A percentile compares a stretch with the other conserved stretches of the same genome.
phyloP scores from a whole-genome alignment of 2,113 vertebrate genomes.

The Desmodus rotundus region DNA sequence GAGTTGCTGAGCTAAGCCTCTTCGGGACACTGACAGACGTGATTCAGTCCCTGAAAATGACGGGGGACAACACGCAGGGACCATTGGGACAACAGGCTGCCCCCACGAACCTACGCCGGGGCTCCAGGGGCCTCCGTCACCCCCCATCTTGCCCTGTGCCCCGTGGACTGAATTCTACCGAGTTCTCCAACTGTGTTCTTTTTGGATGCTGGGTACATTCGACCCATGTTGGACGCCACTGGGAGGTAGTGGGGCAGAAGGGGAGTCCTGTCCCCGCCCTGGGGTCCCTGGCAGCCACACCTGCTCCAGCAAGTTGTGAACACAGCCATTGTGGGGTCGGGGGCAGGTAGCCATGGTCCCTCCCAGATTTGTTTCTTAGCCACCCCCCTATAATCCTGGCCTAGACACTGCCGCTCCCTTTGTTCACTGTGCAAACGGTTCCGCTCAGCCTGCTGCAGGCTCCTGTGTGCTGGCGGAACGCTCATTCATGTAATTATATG shows the following conservation, averaged over 20 bases:
- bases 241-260: too few species aligned
- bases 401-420: background rate
- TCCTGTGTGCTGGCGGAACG: background rate
- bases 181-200: background rate
- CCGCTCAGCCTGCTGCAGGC: background rate
- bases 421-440: background rate
- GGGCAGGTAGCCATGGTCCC: too few species aligned
- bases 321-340: background rate
- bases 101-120: accelerated
- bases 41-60: background rate
- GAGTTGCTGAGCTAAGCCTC: background rate
- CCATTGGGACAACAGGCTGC: too few species aligned
- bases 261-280: accelerated
- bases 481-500: background rate
- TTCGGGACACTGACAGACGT: background rate
- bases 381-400: background rate
- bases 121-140: background rate
- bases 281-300: too few species aligned
- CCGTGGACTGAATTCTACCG: accelerated
- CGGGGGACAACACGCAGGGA: background rate
- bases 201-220: accelerated
- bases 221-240: background rate
- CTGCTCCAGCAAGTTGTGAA: background rate
- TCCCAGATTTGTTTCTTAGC: background rate
- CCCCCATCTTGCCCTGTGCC: background rate